Base-by-base conservation (phyloP, 1,140 invertebrate genomes). In the Aphidius ervi region DNA sequence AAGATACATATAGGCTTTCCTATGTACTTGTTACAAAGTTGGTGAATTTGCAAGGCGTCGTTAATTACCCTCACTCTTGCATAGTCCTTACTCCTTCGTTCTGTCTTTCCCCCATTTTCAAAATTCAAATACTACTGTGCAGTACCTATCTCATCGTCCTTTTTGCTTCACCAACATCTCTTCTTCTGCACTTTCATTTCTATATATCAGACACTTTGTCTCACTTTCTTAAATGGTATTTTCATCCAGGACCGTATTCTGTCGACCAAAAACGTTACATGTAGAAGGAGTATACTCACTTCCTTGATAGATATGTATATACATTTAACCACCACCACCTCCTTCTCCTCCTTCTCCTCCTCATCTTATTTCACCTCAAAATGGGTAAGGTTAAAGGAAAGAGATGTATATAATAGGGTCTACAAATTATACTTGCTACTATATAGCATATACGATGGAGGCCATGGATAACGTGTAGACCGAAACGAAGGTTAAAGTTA, bases 1-100 rank as follows among this genome's bases (percentile, higher is more conserved):
- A 42, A 54, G 39, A 54, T 54, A 54, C 23, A 31, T 54, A 54
- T 54, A 54, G 40, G 56, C 49, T 63, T 63, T 40, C 39, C 52
- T 58, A 63, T 63, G 56, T 63, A 63, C 61, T 63, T 63, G 61
- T 63, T 64, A 56, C 48, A 55, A 64, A 64, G 58, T 64, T 64
- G 46, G 63, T 56, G 40, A 64, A 64, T 59, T 64, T 58, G 59
- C 63, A 61, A 61, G 63, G 63, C 63, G 63, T 64, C 59, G 63
- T 61, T 64, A 64, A 64, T 64, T 64, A 64, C 63, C 59, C 59
- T 63, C 52, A 54, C 52, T 40, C 52, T 31, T 31, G 23, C 2
- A 31, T 31, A 39, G 58, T 50, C 46, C 58, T 45, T 31, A 39
- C 48, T 50, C 46, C 58, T 45, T 56, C 53, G 41, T 31, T 31